These are phyloP conservation scores for Pseudocheirus occidentalis DNA, from an alignment of 2,797 vertebrate genomes.

Conservation along the genomic window DNA sequence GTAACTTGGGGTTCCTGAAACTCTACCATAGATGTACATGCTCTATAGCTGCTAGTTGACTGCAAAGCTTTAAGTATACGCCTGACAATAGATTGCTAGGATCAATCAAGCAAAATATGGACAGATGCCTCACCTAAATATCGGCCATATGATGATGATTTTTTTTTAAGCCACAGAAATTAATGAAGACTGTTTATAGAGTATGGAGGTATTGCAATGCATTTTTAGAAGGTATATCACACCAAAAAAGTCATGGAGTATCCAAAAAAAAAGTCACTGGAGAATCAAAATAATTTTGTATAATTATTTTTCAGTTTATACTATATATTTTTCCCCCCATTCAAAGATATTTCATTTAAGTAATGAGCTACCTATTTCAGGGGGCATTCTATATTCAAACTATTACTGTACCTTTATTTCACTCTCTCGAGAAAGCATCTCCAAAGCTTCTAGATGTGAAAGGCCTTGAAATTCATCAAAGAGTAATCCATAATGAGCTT, in stretches of 20 bases:
- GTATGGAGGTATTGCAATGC: background rate
- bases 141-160: background rate
- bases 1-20: background rate
- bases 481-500: slow-evolving; percentile 96
- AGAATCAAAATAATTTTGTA: background rate
- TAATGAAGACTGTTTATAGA: background rate
- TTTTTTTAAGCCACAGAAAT: background rate
- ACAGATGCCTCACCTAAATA: background rate
- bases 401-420: slow-evolving; percentile 91
- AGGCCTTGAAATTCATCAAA: slow-evolving; percentile 99
- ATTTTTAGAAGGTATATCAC: background rate
- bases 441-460: slow-evolving; percentile 97
- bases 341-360: background rate
- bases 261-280: background rate
- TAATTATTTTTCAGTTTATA: background rate
- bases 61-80: background rate
- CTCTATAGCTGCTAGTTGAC: background rate
- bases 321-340: background rate
- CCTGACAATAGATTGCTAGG: background rate
- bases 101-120: background rate
- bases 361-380: background rate
- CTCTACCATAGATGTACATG: background rate
- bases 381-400: background rate
- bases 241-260: background rate
- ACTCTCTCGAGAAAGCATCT: slow-evolving; percentile 96